These are phyloP conservation scores for Syngnathus rostellatus DNA, from an alignment of 2,797 vertebrate genomes.

Conservation along the genomic window DNA sequence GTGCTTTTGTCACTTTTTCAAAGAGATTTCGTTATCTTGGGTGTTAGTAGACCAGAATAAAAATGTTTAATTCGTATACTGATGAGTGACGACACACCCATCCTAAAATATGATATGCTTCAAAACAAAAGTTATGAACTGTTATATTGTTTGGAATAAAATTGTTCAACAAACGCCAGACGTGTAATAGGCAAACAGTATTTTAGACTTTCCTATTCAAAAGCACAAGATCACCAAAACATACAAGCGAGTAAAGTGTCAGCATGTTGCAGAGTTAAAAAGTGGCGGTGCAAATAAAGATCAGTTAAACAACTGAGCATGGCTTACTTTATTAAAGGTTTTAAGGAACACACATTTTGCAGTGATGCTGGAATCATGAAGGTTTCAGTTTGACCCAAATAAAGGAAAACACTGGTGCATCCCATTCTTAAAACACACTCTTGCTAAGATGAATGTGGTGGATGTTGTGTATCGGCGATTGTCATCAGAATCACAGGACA, in stretches of 20 bases:
- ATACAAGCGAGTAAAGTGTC: not conserved
- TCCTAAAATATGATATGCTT: no score
- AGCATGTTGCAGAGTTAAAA: not conserved
- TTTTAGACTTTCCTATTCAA: not conserved
- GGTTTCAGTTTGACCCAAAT: slow-evolving; percentile 3
- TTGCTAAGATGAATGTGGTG: not conserved
- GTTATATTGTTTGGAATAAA: no score
- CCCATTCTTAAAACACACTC: not conserved
- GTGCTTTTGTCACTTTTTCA: no score
- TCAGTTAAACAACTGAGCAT: slow-evolving; percentile 15
- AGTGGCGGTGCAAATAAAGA: not conserved
- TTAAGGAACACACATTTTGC: slow-evolving; percentile 36
- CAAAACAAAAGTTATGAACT: no score
- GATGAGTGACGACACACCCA: no score
- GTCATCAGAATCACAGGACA: slow-evolving; percentile 29
- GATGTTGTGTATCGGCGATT: slow-evolving; percentile 2
- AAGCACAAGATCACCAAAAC: not conserved
- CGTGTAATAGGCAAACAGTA: no score
- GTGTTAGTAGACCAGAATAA: no score
- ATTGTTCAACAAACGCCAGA: no score
- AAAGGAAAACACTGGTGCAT: not conserved
- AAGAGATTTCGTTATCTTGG: no score
- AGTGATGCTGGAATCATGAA: slow-evolving; percentile 22
- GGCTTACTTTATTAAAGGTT: slow-evolving; percentile 50
- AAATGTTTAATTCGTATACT: no score